Percentiles rank a stretch among this genome's conserved stretches.
Conservation (phyloP, 2,888 invertebrate species). For the Loripinus fragilis region DNA sequence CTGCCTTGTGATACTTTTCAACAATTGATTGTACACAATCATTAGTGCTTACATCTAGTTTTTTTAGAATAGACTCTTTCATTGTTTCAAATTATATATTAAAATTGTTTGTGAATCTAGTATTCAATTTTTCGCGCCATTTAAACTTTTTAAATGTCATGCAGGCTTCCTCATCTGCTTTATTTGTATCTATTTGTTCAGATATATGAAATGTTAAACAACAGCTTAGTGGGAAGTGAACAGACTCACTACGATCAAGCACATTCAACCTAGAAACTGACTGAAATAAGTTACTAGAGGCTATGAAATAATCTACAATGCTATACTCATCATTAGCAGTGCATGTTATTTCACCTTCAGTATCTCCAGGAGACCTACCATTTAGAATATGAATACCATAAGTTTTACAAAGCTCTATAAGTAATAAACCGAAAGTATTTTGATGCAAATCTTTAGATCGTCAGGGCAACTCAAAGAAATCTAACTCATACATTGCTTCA, state of each 20-base stretch:
- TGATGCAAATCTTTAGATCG: not conserved
- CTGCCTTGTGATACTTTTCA: not conserved
- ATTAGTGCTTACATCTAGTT: not conserved
- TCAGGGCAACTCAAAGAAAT: not conserved
- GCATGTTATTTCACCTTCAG: constrained; percentile 5
- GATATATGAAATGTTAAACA: not conserved
- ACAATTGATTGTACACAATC: not conserved
- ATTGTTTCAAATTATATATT: not conserved
- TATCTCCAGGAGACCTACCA: constrained; percentile 11
- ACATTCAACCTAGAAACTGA: not conserved
- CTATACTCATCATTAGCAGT: constrained; percentile 1
- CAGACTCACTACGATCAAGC: not conserved
- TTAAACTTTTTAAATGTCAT: not conserved
- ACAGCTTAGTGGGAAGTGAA: not conserved
- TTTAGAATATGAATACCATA: constrained; percentile 16
- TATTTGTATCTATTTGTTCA: not conserved
- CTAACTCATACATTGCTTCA: constrained; percentile 1
- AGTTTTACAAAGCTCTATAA: constrained; percentile 14
- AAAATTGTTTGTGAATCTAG: not conserved
- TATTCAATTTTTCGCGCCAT: not conserved
- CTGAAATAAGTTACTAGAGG: not conserved
- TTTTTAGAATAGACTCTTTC: not conserved
- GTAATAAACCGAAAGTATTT: not conserved
- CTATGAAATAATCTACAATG: not conserved
- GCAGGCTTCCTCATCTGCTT: not conserved